Base-by-base conservation (phyloP, 1,140 invertebrate genomes). In the Brachionus plicatilis region DNA sequence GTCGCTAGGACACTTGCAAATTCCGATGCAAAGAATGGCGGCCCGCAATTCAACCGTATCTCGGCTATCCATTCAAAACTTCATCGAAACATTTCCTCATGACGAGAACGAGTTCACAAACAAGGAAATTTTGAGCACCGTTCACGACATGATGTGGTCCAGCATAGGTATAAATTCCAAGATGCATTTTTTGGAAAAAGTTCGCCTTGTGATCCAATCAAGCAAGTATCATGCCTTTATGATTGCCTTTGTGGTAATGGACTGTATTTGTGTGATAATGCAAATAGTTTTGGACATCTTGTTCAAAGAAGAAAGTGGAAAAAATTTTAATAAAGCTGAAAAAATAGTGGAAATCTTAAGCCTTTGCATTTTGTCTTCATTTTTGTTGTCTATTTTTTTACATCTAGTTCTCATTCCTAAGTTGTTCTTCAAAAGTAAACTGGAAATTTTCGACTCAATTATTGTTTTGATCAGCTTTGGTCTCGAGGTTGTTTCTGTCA, bases 391-490 rank as follows among this genome's bases (percentile, higher is more conserved):
- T 0, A 82, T 82, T 45, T 17, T 60, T 45, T 45, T 82, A 20
- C 53, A 82, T 41, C 5, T 82, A 9, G 12, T 82, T 14, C 33
- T 82, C 5, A 14, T 82, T 2, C 53, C 79, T 1, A 82, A 65
- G 43, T 41, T 24, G 11, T 82, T 82, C 60, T 82, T 82, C 14
- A 37, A 65, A 11, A 65, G 53, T 43, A 82, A 82, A 65, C 60
- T 82, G 20, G 79, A 82, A 14, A 41, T 82, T 20, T 82, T 82
- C n/a, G 79, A 82, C 43, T 43, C 79, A 1, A 24, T 82, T n/a
- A 68, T 82, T 24, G 79, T 82, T 8, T 45, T 82, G 17, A 82
- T 68, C 24, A 82, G 79, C 14, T 82, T 82, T 37, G 0, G 5
- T 37, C 37, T 82, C 9, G 79, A 82, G 4, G 43, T 68, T 27